phyloP scores from a whole-genome alignment of 23 tunicate genomes.

The Botrylloides violaceus region DNA sequence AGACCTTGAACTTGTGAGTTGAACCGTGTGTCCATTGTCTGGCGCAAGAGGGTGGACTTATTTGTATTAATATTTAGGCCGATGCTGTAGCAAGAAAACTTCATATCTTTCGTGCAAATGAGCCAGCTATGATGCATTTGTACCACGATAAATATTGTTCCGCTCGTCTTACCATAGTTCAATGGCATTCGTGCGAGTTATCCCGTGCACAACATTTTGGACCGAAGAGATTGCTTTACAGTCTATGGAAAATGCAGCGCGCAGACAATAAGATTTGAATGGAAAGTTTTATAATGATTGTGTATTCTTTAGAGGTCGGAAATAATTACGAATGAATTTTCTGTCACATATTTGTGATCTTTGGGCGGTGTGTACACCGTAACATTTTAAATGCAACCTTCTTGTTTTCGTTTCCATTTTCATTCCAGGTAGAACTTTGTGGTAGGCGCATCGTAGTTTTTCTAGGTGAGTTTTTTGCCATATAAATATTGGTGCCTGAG shows the following conservation, averaged over 20 bases:
- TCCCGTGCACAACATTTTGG: conserved; percentile 48
- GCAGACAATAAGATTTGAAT: too few relatives aligned
- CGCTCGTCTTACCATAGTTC: conserved; percentile 1
- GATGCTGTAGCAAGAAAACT: conserved; percentile 19
- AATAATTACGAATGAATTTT: too few relatives aligned
- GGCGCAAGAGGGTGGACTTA: not conserved
- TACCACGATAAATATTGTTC: conserved; percentile 70
- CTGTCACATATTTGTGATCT: too few relatives aligned
- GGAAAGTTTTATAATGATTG: too few relatives aligned
- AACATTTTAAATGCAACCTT: too few relatives aligned
- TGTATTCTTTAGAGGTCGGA: too few relatives aligned
- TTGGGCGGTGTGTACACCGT: too few relatives aligned
- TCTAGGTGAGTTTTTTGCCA: too few relatives aligned
- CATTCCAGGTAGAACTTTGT: too few relatives aligned
- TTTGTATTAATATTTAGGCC: conserved; percentile 5
- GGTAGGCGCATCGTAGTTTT: too few relatives aligned
- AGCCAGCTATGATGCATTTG: conserved; percentile 58
- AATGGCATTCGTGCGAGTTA: conserved; percentile 16
- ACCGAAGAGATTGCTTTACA: conserved; percentile 27
- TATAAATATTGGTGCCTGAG: too few relatives aligned
- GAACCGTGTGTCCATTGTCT: not conserved
- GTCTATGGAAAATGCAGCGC: conserved; percentile 31
- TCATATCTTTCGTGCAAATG: conserved; percentile 31
- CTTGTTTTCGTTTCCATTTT: too few relatives aligned
- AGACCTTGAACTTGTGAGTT: conserved; percentile 23